phyloP scores from a whole-genome alignment of 2,888 invertebrate species.

The Cerastoderma edule region DNA sequence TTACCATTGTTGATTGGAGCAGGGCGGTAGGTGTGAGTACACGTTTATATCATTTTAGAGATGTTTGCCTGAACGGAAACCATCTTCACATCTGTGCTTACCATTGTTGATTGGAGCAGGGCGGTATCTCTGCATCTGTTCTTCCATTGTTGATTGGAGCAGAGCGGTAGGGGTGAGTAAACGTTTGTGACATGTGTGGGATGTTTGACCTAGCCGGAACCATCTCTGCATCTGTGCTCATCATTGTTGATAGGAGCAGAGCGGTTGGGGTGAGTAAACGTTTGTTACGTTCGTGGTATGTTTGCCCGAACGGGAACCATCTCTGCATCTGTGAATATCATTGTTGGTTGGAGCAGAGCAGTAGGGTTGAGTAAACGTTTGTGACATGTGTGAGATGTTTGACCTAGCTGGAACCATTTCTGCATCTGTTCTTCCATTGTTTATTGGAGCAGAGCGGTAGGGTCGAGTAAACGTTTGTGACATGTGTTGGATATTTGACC shows the following conservation, averaged over 20 bases:
- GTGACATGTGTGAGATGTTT: neutral
- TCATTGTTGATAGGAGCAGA: constrained; percentile 48
- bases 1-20: too few relatives aligned
- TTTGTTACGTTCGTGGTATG: neutral
- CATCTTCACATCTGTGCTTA: neutral
- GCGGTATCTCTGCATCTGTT: neutral
- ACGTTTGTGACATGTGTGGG: neutral
- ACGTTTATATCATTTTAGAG: neutral
- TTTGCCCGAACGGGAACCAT: constrained; percentile 45
- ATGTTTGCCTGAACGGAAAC: neutral
- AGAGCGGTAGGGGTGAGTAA: neutral
- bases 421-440: neutral
- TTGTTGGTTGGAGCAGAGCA: too few relatives aligned
- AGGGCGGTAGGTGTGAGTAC: neutral
- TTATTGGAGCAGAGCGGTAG: neutral
- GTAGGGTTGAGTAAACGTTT: neutral
- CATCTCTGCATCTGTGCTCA: too few relatives aligned
- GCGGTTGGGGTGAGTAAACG: constrained; percentile 60
- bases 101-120: too few relatives aligned
- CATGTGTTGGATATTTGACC: neutral
- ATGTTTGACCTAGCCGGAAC: too few relatives aligned
- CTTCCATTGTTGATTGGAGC: neutral
- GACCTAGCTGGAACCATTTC: neutral
- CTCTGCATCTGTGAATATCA: constrained; percentile 30
- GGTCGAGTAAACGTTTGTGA: neutral